Base-by-base conservation (phyloP, 1,140 invertebrate species). In the Halesus radiatus region DNA sequence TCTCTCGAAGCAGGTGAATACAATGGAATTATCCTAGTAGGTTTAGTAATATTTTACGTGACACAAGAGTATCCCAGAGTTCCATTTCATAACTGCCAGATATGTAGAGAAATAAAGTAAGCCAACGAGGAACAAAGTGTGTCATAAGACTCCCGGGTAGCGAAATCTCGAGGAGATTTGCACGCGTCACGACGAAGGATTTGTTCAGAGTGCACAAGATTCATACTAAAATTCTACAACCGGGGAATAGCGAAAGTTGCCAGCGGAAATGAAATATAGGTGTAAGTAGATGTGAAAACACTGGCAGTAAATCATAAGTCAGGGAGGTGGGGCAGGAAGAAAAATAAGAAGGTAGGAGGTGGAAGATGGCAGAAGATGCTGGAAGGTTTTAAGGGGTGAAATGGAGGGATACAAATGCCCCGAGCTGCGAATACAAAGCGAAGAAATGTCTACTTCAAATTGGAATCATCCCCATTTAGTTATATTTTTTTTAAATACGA, bases 281-380 rank as follows among this genome's bases (percentile, higher is more conserved):
- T 72, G 81, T 80, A 83, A 80, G 81, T 79, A 80, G 79, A 80
- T 83, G 81, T 83, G 81, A 83, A 83, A 83, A 83, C 79, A 80
- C 81, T 70, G 76, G 73, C 73, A 62, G 80, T 83, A 83, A 83
- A 83, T 83, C 81, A 83, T 83, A 78, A 66, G 73, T 54, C 64
- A 68, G 66, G 54, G 62, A 29, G 76, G 54, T 23, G 58, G 16
- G n/a, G 37, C 45, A 22, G 56, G 26, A 56, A 80, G 32, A 15
- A 29, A 64, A 22, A 22, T 56, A 56, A n/a, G 20, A 20, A 10
- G 60, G 58, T n/a, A 37, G 22, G 45, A 26, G 23, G 52, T 10
- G 52, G 76, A 68, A 52, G 54, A 20, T 23, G 72, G 26, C 26
- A 53, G 37, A 74, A 74, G 52, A 23, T 58, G 8, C 18, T 6